phyloP scores from a whole-genome alignment of 2,113 vertebrate genomes.

The Neopipo cinnamomea region DNA sequence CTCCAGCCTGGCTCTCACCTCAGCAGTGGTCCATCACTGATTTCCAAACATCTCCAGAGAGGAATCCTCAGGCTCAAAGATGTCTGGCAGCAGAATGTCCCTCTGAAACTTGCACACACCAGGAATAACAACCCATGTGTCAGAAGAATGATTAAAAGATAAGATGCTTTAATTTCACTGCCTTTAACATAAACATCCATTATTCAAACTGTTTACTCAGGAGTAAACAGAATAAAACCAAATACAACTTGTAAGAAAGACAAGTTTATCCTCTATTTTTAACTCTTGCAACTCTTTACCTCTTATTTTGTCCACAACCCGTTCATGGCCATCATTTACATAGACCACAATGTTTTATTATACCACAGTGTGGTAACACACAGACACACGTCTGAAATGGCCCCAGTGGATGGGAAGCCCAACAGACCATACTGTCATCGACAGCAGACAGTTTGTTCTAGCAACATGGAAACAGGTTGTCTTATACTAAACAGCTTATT shows the following conservation, averaged over 20 bases:
- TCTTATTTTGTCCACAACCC: neutral
- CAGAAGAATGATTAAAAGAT: neutral
- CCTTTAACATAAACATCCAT: neutral
- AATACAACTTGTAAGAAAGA: neutral
- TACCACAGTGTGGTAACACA: neutral
- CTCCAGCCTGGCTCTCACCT: neutral
- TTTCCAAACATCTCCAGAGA: neutral
- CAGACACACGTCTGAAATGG: neutral
- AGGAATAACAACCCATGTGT: neutral
- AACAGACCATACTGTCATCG: neutral
- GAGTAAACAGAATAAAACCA: neutral
- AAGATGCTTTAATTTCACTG: constrained; percentile 25
- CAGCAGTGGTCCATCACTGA: accelerated
- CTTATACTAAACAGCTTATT: neutral
- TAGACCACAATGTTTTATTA: neutral
- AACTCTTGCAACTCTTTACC: neutral
- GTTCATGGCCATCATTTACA: neutral
- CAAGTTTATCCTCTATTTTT: neutral
- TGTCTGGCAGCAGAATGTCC: neutral
- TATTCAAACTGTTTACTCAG: neutral
- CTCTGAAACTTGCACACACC: neutral
- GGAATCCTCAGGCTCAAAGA: neutral
- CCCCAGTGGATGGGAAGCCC: neutral
- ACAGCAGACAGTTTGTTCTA: neutral
- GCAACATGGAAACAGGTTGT: constrained; percentile 25